Base-by-base conservation (phyloP, 2,113 vertebrate species). In the Mionectes macconnelli region DNA sequence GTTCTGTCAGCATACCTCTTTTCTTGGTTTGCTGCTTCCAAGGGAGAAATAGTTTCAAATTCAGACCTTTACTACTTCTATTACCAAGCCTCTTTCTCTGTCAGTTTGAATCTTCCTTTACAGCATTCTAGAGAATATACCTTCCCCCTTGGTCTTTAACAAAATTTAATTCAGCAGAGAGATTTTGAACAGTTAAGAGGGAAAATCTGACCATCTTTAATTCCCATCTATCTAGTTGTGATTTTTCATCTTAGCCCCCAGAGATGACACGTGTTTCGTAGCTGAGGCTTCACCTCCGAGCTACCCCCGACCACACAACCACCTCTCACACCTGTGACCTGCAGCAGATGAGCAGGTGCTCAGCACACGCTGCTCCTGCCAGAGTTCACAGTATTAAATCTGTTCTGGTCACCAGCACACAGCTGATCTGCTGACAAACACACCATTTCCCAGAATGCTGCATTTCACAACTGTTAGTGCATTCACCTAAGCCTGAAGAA, bases 231-330 rank as follows among this genome's bases (percentile, higher is more conserved):
- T 15, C 23, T 40, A 55, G 30, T 1, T 52, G 15, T 31, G 15
- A 64, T 24, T 16, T 73, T 59, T 19, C 4, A 3, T 19, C 6
- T 47, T 49, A 44, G 59, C 28, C 30, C 60, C 33, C 39, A 63
- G 21, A 68, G 40, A 55, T 6, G 8, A 6, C 4, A 9, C 2
- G 3, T 6, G 14, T 15, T 19, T n/a, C 5, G 1, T 8, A 50
- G 49, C 17, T 1, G 4, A 56, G 37, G n/a, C 27, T 37, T 62
- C 35, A 52, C 10, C 62, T 82, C 44, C 16, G 45, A 76, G 73
- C 57, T 60, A 42, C n/a, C 13, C 5, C 12, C 1, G 3, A 31
- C 37, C 40, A 40, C 2, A 47, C 4, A 39, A 20, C 4, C 6
- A 8, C 42, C 35, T 68, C 83, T 74, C 73, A 77, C 77, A 84